These are phyloP conservation scores for Heloderma charlesbogerti DNA, from an alignment of 2,113 vertebrate genomes.

Conservation along the genomic window DNA sequence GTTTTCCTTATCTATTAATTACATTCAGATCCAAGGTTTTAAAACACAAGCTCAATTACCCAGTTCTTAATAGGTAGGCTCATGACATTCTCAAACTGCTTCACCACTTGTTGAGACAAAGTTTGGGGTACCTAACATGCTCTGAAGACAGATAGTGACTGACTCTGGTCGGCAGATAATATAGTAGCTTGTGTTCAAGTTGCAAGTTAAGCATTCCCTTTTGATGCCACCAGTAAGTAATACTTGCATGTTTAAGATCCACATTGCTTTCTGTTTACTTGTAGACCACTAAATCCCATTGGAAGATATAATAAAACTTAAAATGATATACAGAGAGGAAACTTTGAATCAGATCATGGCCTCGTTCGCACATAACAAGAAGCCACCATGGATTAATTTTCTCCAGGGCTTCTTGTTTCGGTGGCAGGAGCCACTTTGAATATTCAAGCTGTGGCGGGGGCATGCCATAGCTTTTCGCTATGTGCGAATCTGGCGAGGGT, in stretches of 20 bases:
- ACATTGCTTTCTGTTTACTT: not conserved
- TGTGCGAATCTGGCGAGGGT: too few species aligned
- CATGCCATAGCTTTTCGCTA: too few species aligned
- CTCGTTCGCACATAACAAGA: too few species aligned
- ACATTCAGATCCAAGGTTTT: not conserved
- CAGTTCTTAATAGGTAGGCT: rapidly evolving
- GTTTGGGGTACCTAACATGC: not conserved
- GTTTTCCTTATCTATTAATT: not conserved
- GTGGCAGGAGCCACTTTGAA: too few species aligned
- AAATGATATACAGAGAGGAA: too few species aligned
- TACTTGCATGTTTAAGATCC: not conserved
- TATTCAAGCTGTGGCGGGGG: too few species aligned
- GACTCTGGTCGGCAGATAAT: not conserved
- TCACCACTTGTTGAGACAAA: not conserved
- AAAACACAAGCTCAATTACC: not conserved
- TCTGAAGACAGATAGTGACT: too few species aligned
- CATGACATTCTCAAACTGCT: not conserved
- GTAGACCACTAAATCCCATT: not conserved
- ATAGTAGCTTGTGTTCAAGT: not conserved
- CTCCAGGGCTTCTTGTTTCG: too few species aligned
- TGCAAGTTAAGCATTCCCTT: not conserved
- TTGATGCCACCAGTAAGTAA: not conserved
- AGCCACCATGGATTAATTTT: too few species aligned
- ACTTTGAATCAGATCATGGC: too few species aligned
- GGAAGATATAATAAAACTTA: not conserved